These are phyloP conservation scores for Halictus ligatus DNA, from an alignment of 2,888 invertebrate species.

Conservation along the genomic window DNA sequence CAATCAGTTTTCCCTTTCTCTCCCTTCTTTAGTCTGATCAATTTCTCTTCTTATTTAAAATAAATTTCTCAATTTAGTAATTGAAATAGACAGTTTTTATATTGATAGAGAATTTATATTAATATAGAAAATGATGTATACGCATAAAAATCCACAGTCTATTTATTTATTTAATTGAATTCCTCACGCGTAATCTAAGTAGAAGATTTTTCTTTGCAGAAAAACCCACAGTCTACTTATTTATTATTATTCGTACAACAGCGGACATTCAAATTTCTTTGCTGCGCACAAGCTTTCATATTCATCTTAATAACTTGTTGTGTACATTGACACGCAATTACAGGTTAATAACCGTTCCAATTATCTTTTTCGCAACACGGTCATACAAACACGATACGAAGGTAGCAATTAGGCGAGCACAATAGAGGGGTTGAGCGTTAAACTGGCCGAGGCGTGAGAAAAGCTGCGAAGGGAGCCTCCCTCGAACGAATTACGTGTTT, in stretches of 20 bases:
- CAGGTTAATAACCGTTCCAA: neutral
- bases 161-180: neutral
- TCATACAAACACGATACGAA: neutral
- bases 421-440: neutral
- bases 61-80: too few relatives aligned
- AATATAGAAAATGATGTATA: too few relatives aligned
- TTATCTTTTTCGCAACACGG: neutral
- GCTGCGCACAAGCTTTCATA: neutral
- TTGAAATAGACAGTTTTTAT: too few relatives aligned
- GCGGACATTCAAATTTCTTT: neutral
- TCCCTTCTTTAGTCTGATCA: neutral
- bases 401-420: neutral
- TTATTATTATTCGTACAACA: too few relatives aligned
- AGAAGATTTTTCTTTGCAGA: neutral
- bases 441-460: constrained; percentile 11
- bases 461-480: neutral
- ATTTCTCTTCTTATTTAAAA: too few relatives aligned
- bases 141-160: too few relatives aligned
- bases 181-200: neutral
- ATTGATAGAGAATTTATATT: too few relatives aligned
- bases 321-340: neutral
- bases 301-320: neutral
- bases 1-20: neutral
- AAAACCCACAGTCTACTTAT: neutral
- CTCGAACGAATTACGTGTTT: neutral